Evolutionary conservation across 2,113 vertebrate species (phyloP).

Genomic region (Petroica traversi): DNA sequence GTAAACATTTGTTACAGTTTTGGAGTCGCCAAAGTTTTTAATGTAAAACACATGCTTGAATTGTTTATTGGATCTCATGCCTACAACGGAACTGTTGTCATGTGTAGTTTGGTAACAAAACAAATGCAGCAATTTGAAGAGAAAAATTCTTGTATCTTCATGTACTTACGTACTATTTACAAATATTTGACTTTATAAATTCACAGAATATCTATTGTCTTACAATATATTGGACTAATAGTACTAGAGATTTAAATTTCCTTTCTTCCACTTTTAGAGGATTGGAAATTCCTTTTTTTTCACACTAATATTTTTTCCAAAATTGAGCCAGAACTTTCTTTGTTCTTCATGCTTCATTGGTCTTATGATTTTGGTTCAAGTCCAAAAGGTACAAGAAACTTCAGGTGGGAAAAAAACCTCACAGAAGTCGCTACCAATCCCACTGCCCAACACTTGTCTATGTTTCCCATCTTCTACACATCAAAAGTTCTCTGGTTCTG

Average conservation of each 20-base stretch:
- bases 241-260: neutral
- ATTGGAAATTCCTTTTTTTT: neutral
- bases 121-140: neutral
- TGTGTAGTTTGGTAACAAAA: neutral
- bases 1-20: neutral
- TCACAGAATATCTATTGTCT: neutral
- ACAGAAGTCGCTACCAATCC: neutral
- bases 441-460: neutral
- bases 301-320: neutral
- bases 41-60: neutral
- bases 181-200: neutral
- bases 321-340: neutral
- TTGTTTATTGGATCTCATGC: neutral
- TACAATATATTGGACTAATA: neutral
- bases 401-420: neutral
- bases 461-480: neutral
- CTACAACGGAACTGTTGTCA: neutral
- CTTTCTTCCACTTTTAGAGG: neutral
- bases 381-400: neutral
- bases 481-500: neutral
- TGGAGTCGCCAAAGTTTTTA: neutral
- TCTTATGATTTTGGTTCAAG: neutral
- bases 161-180: neutral
- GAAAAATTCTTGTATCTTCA: neutral
- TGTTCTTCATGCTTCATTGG: neutral